A percentile compares a stretch with the other conserved stretches of the same genome.
Evolutionary conservation across 2,888 invertebrate genomes (phyloP).

Genomic region (Monopis laevigella): DNA sequence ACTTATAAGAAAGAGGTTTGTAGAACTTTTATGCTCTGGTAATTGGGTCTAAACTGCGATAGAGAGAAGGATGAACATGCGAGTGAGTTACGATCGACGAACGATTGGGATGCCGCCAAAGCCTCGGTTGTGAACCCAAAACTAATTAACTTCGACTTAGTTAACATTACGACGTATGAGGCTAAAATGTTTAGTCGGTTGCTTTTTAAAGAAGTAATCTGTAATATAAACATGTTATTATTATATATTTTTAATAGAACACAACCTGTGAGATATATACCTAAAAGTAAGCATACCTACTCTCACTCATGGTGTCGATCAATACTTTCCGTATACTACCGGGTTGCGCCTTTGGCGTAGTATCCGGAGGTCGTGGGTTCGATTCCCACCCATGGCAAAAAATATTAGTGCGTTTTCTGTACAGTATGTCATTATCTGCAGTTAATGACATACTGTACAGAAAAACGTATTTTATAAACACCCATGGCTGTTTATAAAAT

Average conservation of each 20-base stretch:
- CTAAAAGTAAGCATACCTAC: too few relatives aligned
- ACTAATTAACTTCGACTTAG: constrained; percentile 61
- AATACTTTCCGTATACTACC: too few relatives aligned
- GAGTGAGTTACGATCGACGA: constrained; percentile 4
- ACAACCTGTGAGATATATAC: too few relatives aligned
- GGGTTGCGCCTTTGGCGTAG: too few relatives aligned
- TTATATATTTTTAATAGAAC: neutral
- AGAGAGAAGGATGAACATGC: constrained; percentile 37
- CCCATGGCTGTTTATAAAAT: too few relatives aligned
- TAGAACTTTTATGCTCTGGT: neutral
- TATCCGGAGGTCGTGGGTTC: too few relatives aligned
- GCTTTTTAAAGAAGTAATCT: neutral
- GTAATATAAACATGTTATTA: neutral
- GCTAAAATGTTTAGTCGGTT: neutral
- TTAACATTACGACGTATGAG: constrained; percentile 25
- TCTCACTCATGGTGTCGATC: too few relatives aligned
- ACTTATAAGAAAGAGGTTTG: neutral
- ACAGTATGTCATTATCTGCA: too few relatives aligned
- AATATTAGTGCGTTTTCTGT: too few relatives aligned
- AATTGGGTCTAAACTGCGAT: neutral
- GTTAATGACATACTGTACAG: too few relatives aligned
- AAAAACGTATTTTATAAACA: too few relatives aligned
- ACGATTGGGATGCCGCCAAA: constrained; percentile 49
- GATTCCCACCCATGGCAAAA: too few relatives aligned
- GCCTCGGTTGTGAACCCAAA: constrained; percentile 51